Base-by-base conservation (phyloP, 23 tunicate genomes). In the Halocynthia aurantium region DNA sequence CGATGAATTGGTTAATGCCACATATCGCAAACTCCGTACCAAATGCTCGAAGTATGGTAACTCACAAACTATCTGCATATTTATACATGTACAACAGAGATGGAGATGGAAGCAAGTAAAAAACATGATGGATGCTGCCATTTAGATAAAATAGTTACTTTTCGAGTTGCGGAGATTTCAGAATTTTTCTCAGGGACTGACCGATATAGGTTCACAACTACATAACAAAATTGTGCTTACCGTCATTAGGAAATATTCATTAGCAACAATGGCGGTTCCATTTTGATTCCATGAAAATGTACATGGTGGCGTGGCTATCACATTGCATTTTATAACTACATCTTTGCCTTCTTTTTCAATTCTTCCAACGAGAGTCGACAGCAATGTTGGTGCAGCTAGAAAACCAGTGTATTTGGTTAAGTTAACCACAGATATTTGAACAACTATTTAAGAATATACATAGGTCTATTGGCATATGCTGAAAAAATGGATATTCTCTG, bases 301-400 rank as follows among this genome's bases (percentile, higher is more conserved):
- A 10, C 84, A 84, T 31, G 10, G 6, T 6, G 82, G 81, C 7
- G 66, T 63, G 10, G 76, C 81, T 9, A 54, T 50, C 17, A 71
- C 75, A 8, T 80, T 85, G 63, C 98, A 92, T 15, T 44, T 57
- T 82, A 91, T 82, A 21, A 82, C 77, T n/a, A 86, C 81, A 56
- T 86, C 84, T 13, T 52, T 6, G 40, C 92, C 88, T 69, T 86
- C 98, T 22, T 86, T 75, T 51, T 60, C 84, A 7, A 70, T 76
- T 63, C 82, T 70, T n/a, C 73, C 17, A 0, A 64, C 10, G 62
- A 87, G 74, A 7, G 52, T n/a, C 8, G 83, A 80, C 1, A 11
- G 6, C 11, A 80, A 40, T 15, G 11, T 61, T 12, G 69, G 63
- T 8, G 55, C 72, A 8, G 75, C 63, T 57, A 52, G 0, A 51